A percentile compares a stretch with the other conserved stretches of the same genome.
These are phyloP conservation scores for Lophochroa leadbeateri DNA, from an alignment of 2,113 vertebrate genomes.

Conservation along the genomic window DNA sequence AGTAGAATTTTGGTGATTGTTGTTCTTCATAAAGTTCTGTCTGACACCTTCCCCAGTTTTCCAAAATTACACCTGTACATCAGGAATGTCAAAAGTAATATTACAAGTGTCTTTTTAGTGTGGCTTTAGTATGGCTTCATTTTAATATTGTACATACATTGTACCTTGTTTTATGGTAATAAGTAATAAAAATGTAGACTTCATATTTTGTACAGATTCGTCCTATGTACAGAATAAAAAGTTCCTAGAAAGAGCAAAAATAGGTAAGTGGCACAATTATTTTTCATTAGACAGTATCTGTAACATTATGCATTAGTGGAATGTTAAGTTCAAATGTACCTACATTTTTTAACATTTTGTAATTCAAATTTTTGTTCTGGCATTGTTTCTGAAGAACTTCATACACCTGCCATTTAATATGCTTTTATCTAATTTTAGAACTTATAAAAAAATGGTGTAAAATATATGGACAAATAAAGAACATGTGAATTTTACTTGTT, in stretches of 20 bases:
- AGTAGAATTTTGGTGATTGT: constrained; percentile 78
- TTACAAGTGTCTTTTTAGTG: constrained; percentile 93
- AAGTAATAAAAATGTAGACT: constrained; percentile 97
- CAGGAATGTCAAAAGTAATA: constrained; percentile 81
- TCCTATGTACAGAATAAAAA: constrained; percentile 93
- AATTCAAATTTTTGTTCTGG: constrained; percentile 79
- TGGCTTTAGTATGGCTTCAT: constrained; percentile 88
- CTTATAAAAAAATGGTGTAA: constrained; percentile 72
- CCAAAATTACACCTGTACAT: constrained; percentile 73
- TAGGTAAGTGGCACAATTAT: constrained; percentile 83
- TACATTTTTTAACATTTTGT: constrained; percentile 84
- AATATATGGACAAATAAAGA: constrained; percentile 83
- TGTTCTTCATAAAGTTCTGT: constrained; percentile 83
- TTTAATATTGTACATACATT: constrained; percentile 97
- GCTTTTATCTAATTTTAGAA: constrained; percentile 80
- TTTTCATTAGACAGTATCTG: constrained; percentile 79
- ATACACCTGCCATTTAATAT: constrained; percentile 80
- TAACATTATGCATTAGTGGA: constrained; percentile 76
- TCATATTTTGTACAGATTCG: constrained; percentile 98
- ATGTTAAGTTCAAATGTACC: constrained; percentile 77
- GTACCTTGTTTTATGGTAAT: constrained; percentile 97
- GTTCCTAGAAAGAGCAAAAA: constrained; percentile 81
- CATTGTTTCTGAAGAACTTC: constrained; percentile 81
- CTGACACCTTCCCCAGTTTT: constrained; percentile 77
- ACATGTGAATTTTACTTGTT: constrained; percentile 77